Base-by-base conservation (phyloP, 1,140 invertebrate genomes). In the Glossosoma conforme region DNA sequence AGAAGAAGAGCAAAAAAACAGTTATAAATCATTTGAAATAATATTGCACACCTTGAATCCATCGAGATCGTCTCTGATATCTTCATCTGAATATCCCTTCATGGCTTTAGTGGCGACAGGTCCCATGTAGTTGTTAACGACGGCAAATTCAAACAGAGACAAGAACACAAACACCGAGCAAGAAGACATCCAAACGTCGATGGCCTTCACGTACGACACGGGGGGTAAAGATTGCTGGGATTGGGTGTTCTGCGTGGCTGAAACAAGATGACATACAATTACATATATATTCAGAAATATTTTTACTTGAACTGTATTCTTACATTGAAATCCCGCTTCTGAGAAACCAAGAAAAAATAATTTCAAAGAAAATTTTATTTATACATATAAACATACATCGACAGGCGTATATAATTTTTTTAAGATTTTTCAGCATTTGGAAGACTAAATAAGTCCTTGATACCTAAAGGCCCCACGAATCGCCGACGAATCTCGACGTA, bases 181-280 rank as follows among this genome's bases (percentile, higher is more conserved):
- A 4, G 88, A 91, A 0, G 89, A 91, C 89, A 93, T 93, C 88
- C 90, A 94, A 0, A 93, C 84, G 67, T 94, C 91, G 47, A 94
- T 92, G 0, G 91, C 91, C 69, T 93, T 93, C 0, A 93, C 89
- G 66, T 92, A 92, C 0, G 88, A 92, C 0, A 93, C 90, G 0
- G 90, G 90, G 0, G 90, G 90, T 54, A 93, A 68, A n/a, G 86
- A 90, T 62, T 91, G 86, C 66, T 93, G 89, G 1, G 89, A 92
- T 62, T 92, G 89, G 0, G 89, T 91, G 65, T 91, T 91, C 70
- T 93, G 89, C 14, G 89, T 92, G 18, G 89, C 89, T 86, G 68
- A 1, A 68, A 72, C n/a, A 44, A 5, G 6, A 36, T 8, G 24
- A 8, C n/a, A 28, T 28, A 28, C 24, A n/a, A n/a, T n/a, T n/a